These are phyloP conservation scores for Hypotaenidia philippensis DNA, from an alignment of 2,797 vertebrate species.

Conservation along the genomic window DNA sequence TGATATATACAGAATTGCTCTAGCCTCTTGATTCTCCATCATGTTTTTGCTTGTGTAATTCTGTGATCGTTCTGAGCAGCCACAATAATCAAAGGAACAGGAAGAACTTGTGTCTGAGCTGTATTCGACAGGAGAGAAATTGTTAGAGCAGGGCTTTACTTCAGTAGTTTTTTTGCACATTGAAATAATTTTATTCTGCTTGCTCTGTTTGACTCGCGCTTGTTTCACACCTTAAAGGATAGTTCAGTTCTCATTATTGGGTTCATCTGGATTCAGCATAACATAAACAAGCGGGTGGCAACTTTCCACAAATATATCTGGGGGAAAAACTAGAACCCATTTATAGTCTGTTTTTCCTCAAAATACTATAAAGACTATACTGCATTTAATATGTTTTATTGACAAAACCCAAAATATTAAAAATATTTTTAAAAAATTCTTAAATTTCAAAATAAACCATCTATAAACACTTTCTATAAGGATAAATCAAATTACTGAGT, in stretches of 20 bases:
- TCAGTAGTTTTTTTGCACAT: background rate
- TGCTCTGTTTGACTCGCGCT: background rate
- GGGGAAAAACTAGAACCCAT: fast-evolving
- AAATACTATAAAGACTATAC: background rate
- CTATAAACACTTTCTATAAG: background rate
- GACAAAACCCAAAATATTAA: background rate
- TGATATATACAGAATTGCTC: background rate
- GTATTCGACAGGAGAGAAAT: background rate
- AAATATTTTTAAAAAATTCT: background rate
- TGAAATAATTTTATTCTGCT: background rate
- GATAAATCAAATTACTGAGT: background rate
- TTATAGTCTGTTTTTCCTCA: background rate
- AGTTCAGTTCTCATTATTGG: background rate
- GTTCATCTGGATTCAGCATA: background rate
- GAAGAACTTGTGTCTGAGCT: background rate
- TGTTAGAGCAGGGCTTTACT: background rate
- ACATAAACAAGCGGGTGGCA: background rate
- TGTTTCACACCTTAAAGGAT: background rate
- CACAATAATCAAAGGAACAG: background rate
- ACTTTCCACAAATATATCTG: background rate
- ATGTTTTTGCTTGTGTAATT: background rate
- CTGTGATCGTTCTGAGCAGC: background rate
- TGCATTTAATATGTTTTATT: background rate
- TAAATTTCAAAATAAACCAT: background rate
- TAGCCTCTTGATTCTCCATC: background rate